Percentiles rank a stretch among this genome's conserved stretches.
These are phyloP conservation scores for Proteles cristata DNA, from an alignment of 2,113 vertebrate genomes.

Conservation along the genomic window DNA sequence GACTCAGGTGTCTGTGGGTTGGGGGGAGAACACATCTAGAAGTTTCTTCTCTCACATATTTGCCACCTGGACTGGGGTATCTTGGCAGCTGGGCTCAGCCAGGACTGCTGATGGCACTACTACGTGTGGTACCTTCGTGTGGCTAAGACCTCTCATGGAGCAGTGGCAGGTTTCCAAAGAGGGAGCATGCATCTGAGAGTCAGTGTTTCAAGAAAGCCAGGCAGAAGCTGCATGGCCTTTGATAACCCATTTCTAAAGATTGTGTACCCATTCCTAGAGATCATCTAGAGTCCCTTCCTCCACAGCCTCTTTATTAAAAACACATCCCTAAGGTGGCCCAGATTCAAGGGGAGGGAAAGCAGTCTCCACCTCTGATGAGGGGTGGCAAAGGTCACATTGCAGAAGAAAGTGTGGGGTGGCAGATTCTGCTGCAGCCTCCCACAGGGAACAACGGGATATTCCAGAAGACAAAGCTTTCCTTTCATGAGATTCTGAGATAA, in stretches of 20 bases:
- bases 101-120: not conserved
- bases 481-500: not conserved
- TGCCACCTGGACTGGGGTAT: not conserved
- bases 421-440: not conserved
- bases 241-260: not conserved
- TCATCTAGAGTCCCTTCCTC: not conserved
- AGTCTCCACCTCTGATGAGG: not conserved
- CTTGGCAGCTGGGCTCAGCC: not conserved
- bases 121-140: not conserved
- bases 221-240: not conserved
- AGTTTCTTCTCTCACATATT: not conserved
- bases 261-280: not conserved
- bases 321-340: not conserved
- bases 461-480: not conserved
- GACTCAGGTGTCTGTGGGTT: not conserved
- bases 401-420: not conserved
- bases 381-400: not conserved
- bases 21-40: not conserved
- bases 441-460: not conserved
- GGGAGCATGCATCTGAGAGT: not conserved
- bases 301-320: not conserved
- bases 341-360: not conserved
- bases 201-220: not conserved
- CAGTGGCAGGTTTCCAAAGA: not conserved
- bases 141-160: not conserved